Evolutionary conservation across 2,113 vertebrate genomes (phyloP).

Genomic region (Archilochus colubris): DNA sequence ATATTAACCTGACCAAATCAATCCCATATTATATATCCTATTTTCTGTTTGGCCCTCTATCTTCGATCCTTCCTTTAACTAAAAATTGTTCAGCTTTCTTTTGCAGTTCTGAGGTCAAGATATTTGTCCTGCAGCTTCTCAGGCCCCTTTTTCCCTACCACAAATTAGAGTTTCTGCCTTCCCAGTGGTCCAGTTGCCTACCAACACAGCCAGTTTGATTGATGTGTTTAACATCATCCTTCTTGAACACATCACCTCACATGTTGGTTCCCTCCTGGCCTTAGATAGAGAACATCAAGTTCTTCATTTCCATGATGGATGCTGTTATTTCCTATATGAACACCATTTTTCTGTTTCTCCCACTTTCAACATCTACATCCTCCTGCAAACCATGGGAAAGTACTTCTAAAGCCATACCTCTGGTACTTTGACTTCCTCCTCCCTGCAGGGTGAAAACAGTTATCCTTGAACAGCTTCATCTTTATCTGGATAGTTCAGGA

Average conservation of each 20-base stretch:
- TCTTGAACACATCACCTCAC: background rate
- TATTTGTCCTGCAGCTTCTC: background rate
- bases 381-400: background rate
- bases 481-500: background rate
- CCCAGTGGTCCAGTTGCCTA: background rate
- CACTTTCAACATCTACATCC: background rate
- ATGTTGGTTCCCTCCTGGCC: background rate
- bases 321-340: background rate
- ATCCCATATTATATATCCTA: background rate
- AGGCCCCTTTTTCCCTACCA: background rate
- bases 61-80: constrained; percentile 19
- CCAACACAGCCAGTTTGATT: background rate
- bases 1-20: background rate
- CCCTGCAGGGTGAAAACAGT: background rate
- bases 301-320: background rate
- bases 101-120: background rate
- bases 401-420: background rate
- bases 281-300: background rate
- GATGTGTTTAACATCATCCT: background rate
- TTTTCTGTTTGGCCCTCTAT: background rate
- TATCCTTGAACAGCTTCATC: background rate
- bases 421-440: background rate
- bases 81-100: background rate
- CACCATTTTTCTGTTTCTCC: background rate
- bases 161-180: background rate